Percentiles rank a stretch among this genome's conserved stretches.
Conservation (phyloP, 2,888 invertebrate genomes). For the Lasioglossum vierecki region DNA sequence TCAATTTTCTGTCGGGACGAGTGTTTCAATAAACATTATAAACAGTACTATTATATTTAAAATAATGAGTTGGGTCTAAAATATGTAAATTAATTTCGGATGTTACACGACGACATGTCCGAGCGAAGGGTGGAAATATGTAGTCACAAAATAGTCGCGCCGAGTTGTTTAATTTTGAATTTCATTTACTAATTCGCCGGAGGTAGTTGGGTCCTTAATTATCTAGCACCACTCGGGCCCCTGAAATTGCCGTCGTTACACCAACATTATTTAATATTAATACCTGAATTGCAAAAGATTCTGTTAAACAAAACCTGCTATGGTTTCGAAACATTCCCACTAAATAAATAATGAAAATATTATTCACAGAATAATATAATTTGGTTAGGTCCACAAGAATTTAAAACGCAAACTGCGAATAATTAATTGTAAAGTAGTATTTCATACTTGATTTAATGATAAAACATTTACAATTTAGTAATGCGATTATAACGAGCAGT, state of each 20-base stretch:
- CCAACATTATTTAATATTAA: not conserved
- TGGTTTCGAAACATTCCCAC: not conserved
- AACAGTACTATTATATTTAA: not conserved
- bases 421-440: not conserved
- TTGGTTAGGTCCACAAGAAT: not conserved
- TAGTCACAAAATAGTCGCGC: not conserved
- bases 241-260: not conserved
- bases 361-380: too few species aligned
- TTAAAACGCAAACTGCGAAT: not conserved
- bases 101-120: not conserved
- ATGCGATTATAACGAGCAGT: not conserved
- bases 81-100: conserved; percentile 6
- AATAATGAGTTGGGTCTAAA: not conserved
- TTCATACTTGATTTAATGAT: not conserved
- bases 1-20: not conserved
- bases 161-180: conserved; percentile 8
- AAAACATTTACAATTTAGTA: not conserved
- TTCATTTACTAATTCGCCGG: conserved; percentile 1
- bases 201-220: not conserved
- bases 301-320: not conserved
- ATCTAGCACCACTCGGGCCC: not conserved
- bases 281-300: not conserved
- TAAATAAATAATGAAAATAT: not conserved
- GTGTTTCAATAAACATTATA: not conserved
- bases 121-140: not conserved